Evolutionary conservation across 2,888 invertebrate genomes (phyloP).

Genomic region (Argyra leucocephala): DNA sequence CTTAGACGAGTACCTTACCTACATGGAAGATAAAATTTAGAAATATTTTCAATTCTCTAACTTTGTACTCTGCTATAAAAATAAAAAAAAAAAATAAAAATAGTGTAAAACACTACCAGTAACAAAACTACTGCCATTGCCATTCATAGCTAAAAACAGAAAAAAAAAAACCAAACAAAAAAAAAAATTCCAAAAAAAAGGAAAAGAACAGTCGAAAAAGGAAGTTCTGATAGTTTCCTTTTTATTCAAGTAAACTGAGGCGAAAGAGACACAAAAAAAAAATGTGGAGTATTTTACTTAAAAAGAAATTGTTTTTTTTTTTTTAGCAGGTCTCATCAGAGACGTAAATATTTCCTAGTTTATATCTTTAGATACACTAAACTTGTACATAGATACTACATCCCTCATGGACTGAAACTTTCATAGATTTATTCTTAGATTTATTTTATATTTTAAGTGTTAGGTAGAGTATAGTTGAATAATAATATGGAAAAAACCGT

Average conservation of each 20-base stretch:
- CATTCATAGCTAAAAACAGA: not conserved
- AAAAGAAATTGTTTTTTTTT: no score
- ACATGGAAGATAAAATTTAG: not conserved
- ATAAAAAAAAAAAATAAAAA: not conserved
- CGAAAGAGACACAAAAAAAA: slow-evolving; percentile 2
- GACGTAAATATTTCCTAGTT: not conserved
- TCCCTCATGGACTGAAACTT: no score
- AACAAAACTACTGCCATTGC: not conserved
- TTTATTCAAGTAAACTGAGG: not conserved
- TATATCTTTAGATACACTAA: no score
- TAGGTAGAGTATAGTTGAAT: not conserved
- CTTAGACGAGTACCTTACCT: not conserved
- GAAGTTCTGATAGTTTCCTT: not conserved
- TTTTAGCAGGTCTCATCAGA: slow-evolving; percentile 1
- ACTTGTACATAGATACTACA: no score
- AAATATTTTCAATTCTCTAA: not conserved
- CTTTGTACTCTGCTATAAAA: not conserved
- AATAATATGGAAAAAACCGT: not conserved
- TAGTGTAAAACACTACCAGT: not conserved
- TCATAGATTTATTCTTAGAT: no score
- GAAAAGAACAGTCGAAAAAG: not conserved
- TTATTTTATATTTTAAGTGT: not conserved
- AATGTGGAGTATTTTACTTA: not conserved
- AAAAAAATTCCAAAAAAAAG: no score
- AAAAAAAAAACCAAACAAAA: not conserved